phyloP scores from a whole-genome alignment of 2,888 invertebrate species.

The Pimpla rufipes region DNA sequence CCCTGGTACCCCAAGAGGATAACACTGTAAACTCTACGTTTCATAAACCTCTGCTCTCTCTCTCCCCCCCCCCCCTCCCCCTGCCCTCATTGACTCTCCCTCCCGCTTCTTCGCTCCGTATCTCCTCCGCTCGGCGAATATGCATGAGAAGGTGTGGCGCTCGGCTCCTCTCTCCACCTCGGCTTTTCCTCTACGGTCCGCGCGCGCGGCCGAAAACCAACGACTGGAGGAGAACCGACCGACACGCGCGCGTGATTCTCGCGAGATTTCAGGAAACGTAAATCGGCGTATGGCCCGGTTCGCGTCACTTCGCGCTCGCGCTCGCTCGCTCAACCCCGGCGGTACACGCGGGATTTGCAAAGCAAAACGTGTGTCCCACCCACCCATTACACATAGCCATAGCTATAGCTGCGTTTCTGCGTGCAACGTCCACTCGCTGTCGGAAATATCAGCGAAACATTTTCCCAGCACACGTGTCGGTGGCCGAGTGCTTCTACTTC shows the following conservation, averaged over 20 bases:
- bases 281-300: conserved; percentile 77
- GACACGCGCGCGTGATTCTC: conserved; percentile 69
- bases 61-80: neutral
- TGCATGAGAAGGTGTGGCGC: conserved; percentile 82
- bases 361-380: conserved; percentile 74
- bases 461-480: conserved; percentile 35
- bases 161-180: conserved; percentile 60
- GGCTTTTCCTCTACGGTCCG: conserved; percentile 69
- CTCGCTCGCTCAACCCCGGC: too few species aligned
- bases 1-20: conserved; percentile 58
- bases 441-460: conserved; percentile 38
- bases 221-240: conserved; percentile 23
- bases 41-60: conserved; percentile 67
- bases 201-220: conserved; percentile 15
- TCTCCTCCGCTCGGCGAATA: conserved; percentile 74
- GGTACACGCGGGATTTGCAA: conserved; percentile 79
- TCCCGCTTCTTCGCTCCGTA: conserved; percentile 25
- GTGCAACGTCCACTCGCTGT: neutral
- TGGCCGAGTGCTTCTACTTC: too few species aligned
- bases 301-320: conserved; percentile 68
- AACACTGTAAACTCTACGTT: conserved; percentile 67
- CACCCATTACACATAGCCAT: neutral
- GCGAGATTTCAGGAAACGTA: conserved; percentile 81
- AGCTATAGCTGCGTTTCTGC: neutral
- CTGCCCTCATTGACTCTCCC: conserved; percentile 20